These are phyloP conservation scores for Tenthredo livida DNA, from an alignment of 2,888 invertebrate species.

Conservation along the genomic window DNA sequence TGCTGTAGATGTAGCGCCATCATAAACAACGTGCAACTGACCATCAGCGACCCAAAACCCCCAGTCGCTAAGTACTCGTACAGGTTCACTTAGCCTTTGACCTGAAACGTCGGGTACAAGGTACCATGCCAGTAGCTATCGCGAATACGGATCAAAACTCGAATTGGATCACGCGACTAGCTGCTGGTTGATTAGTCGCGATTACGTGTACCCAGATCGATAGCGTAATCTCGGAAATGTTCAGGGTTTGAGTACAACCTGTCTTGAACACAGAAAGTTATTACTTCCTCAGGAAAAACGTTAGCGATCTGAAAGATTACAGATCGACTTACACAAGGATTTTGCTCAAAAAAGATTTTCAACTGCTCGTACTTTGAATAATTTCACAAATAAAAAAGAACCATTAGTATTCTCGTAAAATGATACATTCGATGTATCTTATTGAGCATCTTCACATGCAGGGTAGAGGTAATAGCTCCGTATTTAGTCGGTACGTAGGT, in stretches of 20 bases:
- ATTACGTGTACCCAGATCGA: constrained; percentile 2
- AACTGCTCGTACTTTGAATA: background rate
- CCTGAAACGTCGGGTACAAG: background rate
- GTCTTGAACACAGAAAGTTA: background rate
- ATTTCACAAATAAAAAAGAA: background rate
- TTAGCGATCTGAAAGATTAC: background rate
- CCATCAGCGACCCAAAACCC: constrained; percentile 29
- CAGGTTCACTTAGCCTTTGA: constrained; percentile 38
- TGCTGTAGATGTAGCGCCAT: constrained; percentile 28
- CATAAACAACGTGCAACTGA: constrained; percentile 40
- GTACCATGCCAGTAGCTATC: constrained; percentile 5
- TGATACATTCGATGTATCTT: background rate
- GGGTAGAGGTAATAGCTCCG: background rate
- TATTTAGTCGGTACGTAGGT: background rate
- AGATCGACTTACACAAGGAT: background rate
- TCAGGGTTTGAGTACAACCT: background rate
- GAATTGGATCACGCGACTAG: constrained; percentile 34
- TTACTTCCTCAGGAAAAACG: background rate
- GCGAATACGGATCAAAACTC: background rate
- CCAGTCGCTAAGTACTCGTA: constrained; percentile 7
- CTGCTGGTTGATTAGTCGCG: background rate
- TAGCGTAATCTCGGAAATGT: background rate
- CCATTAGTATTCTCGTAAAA: background rate
- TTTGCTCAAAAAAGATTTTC: background rate
- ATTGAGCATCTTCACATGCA: background rate